phyloP scores from a whole-genome alignment of 2,113 vertebrate genomes.

The Cheilinus undulatus region DNA sequence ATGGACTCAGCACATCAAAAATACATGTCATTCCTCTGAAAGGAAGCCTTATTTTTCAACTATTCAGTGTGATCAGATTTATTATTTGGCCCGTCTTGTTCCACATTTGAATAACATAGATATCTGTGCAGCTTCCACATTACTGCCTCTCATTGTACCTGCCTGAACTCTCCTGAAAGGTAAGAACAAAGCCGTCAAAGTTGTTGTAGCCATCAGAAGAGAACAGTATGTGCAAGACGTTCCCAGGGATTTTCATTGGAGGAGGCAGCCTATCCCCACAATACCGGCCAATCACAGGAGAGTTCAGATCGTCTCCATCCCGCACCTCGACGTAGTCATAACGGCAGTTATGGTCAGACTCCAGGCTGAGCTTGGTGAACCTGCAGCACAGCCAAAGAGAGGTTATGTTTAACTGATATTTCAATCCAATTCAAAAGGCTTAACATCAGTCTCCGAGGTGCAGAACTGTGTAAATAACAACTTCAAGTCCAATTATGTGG shows the following conservation, averaged over 20 bases:
- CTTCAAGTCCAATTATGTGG: background rate
- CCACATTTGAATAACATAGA: background rate
- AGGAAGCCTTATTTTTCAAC: background rate
- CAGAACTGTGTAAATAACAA: background rate
- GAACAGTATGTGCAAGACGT: conserved; percentile 88
- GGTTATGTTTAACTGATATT: background rate
- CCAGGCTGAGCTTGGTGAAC: conserved; percentile 89
- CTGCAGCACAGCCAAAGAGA: conserved; percentile 68
- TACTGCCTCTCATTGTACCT: conserved; percentile 17
- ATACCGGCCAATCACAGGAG: conserved; percentile 88
- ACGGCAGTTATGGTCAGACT: conserved; percentile 91
- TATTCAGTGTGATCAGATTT: background rate
- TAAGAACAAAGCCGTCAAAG: conserved; percentile 90
- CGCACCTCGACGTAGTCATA: conserved; percentile 92
- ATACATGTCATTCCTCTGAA: background rate
- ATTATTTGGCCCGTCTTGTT: background rate
- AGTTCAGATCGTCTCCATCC: conserved; percentile 85
- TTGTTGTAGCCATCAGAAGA: conserved; percentile 92
- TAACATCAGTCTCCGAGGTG: background rate
- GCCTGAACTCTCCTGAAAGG: conserved; percentile 92
- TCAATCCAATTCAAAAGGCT: background rate
- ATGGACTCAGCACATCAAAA: background rate
- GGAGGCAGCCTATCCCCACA: conserved; percentile 89
- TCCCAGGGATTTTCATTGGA: conserved; percentile 85
- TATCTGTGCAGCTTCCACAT: background rate